These are phyloP conservation scores for Vulpes vulpes DNA, from an alignment of 2,113 vertebrate genomes.

Conservation along the genomic window DNA sequence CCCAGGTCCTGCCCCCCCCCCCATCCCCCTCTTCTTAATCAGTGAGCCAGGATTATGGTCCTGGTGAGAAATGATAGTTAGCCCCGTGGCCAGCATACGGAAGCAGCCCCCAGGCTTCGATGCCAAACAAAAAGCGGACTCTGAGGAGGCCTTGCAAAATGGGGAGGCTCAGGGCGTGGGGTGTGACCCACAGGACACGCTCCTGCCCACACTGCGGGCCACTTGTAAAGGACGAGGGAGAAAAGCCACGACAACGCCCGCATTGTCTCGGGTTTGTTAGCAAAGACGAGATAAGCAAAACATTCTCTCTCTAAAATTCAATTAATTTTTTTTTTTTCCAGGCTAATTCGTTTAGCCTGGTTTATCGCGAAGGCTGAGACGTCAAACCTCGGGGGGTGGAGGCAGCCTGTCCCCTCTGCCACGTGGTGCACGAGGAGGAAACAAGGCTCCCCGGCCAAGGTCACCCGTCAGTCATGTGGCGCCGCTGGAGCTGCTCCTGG, in stretches of 20 bases:
- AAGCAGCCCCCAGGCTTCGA: background rate
- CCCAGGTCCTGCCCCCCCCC: too few species aligned
- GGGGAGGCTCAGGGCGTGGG: background rate
- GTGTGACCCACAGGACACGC: background rate
- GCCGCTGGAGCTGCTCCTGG: background rate
- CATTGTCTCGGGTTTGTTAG: slow-evolving; percentile 71
- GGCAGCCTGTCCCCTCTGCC: background rate
- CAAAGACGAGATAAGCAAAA: slow-evolving; percentile 68
- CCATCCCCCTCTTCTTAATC: background rate
- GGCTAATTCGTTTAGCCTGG: slow-evolving; percentile 67
- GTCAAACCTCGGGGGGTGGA: background rate
- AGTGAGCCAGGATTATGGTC: slow-evolving; percentile 65
- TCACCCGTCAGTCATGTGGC: slow-evolving; percentile 57
- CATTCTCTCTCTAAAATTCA: slow-evolving; percentile 73
- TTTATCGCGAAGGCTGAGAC: slow-evolving; percentile 66
- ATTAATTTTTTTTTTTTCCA: slow-evolving; percentile 58
- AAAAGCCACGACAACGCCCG: background rate
- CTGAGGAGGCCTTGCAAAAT: slow-evolving; percentile 39
- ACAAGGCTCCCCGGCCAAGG: slow-evolving; percentile 63
- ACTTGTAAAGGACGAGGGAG: slow-evolving; percentile 14
- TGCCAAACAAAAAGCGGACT: slow-evolving; percentile 71
- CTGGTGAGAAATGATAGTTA: slow-evolving; percentile 72
- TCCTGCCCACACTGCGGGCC: background rate
- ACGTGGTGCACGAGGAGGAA: background rate
- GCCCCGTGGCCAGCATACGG: slow-evolving; percentile 63